Evolutionary conservation across 2,888 invertebrate genomes (phyloP), one percentile per base, ranked within the genome.

Genomic region (Boloria euphrosyne): DNA sequence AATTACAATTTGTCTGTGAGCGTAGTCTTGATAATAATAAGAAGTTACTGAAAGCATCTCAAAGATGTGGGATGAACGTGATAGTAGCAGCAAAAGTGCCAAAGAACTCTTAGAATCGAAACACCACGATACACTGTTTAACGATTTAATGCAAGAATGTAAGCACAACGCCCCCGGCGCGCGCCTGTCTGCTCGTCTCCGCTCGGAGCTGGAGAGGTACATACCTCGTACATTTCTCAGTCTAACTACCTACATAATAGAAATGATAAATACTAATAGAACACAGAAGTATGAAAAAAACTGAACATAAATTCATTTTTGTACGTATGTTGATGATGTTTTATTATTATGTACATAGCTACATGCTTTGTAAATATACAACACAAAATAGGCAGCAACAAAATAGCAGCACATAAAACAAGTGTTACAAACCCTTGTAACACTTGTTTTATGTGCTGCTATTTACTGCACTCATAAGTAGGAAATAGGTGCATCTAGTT

Each of bases 161-260:
- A 94, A 92, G 83, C 93, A 93, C 80, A 93, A 93, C 67, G 93
- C 94, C 46, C 96, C 96, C 0, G 95, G 95, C 46, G 95, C 95
- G 0, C 92, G 94, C 69, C 90, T 96, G 43, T 87, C 89, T 7
- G 85, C 85, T 5, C 81, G 83, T 10, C 79, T 92, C 10, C 82
- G 91, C 51, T 81, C 84, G 5, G 77, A 83, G 17, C 83, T 92
- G 7, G 91, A 92, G 73, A 84, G 87, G 92, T 89, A 74, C 22
- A 7, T 31, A 13, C 59, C 17, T 17, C 6, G 14, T 38, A 55
- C 44, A 44, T 43, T 13, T 38, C 43, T 38, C 44, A 17, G 17
- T 17, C 17, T 13, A 54, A 16, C n/a, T n/a, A n/a, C n/a, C 27
- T 31, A 43, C 16, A 27, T 18, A 18, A n/a, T 27, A 53, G n/a